A percentile compares a stretch with the other conserved stretches of the same genome.
Conservation (phyloP, 2,113 vertebrate genomes). For the Chloroceryle aenea region DNA sequence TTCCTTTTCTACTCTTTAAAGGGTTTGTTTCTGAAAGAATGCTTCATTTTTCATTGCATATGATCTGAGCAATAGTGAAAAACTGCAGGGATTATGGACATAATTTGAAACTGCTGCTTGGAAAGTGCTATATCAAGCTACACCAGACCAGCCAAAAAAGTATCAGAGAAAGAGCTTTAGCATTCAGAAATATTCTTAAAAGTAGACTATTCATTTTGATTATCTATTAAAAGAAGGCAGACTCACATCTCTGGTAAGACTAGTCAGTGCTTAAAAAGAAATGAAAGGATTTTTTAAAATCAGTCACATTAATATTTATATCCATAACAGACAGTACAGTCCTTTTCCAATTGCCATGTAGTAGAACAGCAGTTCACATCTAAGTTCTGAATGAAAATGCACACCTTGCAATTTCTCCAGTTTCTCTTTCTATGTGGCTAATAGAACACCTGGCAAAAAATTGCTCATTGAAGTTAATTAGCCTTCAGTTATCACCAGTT, state of each 20-base stretch:
- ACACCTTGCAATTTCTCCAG: background rate
- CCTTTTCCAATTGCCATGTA: background rate
- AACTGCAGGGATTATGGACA: background rate
- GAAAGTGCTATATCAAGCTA: background rate
- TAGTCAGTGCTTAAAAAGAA: background rate
- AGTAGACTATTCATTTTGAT: background rate
- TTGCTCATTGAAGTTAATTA: slow-evolving; percentile 32
- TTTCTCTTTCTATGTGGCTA: background rate
- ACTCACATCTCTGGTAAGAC: background rate
- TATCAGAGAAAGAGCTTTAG: background rate
- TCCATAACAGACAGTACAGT: background rate
- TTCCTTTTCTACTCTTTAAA: background rate
- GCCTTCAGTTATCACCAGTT: slow-evolving; percentile 14
- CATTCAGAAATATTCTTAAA: background rate
- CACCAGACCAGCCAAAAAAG: background rate
- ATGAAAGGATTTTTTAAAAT: background rate
- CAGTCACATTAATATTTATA: slow-evolving; percentile 31
- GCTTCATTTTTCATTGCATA: background rate
- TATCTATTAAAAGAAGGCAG: background rate
- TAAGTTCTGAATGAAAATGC: slow-evolving; percentile 9
- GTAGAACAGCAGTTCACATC: background rate
- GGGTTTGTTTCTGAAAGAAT: background rate
- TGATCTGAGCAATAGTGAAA: background rate
- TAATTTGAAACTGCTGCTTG: background rate
- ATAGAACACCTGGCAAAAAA: slow-evolving; percentile 37